Evolutionary conservation across 2,113 vertebrate species (phyloP).

Genomic region (Martes martes): DNA sequence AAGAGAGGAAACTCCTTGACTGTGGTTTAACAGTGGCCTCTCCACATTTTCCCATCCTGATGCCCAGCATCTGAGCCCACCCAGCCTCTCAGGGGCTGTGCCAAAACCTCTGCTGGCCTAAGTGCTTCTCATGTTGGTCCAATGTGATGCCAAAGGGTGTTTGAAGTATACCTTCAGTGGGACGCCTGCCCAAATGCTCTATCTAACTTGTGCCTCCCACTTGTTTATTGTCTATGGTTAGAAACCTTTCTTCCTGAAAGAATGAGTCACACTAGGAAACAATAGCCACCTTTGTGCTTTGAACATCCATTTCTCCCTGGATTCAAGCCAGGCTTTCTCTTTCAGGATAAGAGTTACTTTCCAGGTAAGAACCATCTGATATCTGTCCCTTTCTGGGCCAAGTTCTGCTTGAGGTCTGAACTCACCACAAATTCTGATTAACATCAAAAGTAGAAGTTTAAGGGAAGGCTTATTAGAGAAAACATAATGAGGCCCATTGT

Average conservation of each 20-base stretch:
- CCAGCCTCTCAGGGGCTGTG: neutral
- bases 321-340: neutral
- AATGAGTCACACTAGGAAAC: neutral
- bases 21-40: neutral
- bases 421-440: neutral
- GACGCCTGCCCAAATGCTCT: neutral
- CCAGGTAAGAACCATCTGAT: neutral
- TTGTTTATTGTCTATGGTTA: accelerated
- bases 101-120: neutral
- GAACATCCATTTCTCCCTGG: neutral
- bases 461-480: neutral
- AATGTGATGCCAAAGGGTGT: neutral
- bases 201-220: neutral
- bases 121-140: neutral
- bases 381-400: neutral
- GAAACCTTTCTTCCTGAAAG: neutral
- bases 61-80: neutral
- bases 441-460: neutral
- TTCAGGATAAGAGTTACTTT: neutral
- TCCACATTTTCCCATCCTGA: neutral
- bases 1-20: neutral
- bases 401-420: neutral
- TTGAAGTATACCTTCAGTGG: neutral
- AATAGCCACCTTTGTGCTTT: neutral
- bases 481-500: neutral